Evolutionary conservation across 1,140 invertebrate species (phyloP), one percentile per base, ranked within the genome.

Genomic region (Drosophila santomea): DNA sequence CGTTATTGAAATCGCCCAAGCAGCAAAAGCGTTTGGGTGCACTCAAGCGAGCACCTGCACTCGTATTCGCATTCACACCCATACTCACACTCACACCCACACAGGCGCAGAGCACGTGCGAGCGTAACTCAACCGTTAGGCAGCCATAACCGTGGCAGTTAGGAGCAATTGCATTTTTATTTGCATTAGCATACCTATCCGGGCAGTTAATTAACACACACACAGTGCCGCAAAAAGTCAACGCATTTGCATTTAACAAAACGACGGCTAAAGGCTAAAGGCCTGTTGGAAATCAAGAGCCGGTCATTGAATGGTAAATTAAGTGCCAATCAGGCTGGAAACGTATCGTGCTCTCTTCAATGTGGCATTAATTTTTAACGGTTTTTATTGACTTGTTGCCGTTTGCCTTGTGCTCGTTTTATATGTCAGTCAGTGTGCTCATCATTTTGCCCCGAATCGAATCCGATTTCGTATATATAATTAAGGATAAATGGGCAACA

Each of bases 21-120:
- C 83, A 78, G 79, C 79, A 88, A 86, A 88, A 86, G 79, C 82
- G 83, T 79, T 86, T 82, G 79, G 82, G 82, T 88, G 82, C 75
- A 88, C 85, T 86, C 79, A 76, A 48, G 61, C 74, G 57, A 71
- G 8, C 55, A 81, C 76, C 68, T 57, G 44, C 61, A 73, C 50
- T 62, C 73, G 50, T 58, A 48, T 45, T 28, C 67, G 17, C 43
- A 54, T 52, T 52, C 38, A 14, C 38, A 39, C 14, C 4, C 38
- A 11, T 8, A 36, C 7, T 66, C 78, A 66, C 43, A 48, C 64
- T 64, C 57, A 50, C 45, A 58, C 59, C 54, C 55, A 36, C 52
- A 54, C 50, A 44, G 7, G 32, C 23, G 32, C 52, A 23, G 25
- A 52, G 59, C 67, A 71, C 68, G 68, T 71, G 64, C 45, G 17